Conservation (phyloP, 2,113 vertebrate genomes). For the Calyptomena viridis region DNA sequence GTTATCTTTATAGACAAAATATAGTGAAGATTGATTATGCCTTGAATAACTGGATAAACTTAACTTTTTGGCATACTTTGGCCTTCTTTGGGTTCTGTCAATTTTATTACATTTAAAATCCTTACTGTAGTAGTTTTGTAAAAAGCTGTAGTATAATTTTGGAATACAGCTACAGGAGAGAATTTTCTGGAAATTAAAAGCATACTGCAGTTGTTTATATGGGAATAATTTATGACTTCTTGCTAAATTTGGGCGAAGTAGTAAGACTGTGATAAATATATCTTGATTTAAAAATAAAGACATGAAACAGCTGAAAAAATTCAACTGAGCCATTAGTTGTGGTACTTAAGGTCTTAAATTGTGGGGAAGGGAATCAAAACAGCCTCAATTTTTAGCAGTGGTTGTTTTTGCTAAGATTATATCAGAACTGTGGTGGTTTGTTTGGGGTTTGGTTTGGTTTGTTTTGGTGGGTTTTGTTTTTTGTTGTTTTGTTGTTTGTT, state of each 20-base stretch:
- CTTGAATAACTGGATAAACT: neutral
- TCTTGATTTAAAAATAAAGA: slow-evolving; percentile 30
- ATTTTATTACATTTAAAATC: neutral
- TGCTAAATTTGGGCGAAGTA: slow-evolving; percentile 31
- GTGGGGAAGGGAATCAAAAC: neutral
- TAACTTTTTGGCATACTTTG: neutral
- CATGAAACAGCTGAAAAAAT: neutral
- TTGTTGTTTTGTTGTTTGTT: neutral
- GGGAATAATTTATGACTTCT: slow-evolving; percentile 3
- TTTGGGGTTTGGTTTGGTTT: neutral
- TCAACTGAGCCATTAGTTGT: neutral
- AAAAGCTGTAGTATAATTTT: neutral
- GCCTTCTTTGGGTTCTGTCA: neutral
- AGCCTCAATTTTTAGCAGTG: neutral
- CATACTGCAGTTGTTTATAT: neutral
- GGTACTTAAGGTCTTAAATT: neutral
- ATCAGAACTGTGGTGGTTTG: neutral
- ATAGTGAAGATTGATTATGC: neutral
- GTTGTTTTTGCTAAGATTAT: slow-evolving; percentile 3
- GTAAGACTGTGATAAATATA: slow-evolving; percentile 3
- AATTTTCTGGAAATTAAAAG: slow-evolving; percentile 39
- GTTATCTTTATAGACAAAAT: neutral
- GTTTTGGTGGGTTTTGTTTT: neutral
- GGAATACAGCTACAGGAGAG: neutral
- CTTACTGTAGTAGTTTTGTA: neutral